Evolutionary conservation across 2,888 invertebrate genomes (phyloP).

Genomic region (Drosophila subquinaria): DNA sequence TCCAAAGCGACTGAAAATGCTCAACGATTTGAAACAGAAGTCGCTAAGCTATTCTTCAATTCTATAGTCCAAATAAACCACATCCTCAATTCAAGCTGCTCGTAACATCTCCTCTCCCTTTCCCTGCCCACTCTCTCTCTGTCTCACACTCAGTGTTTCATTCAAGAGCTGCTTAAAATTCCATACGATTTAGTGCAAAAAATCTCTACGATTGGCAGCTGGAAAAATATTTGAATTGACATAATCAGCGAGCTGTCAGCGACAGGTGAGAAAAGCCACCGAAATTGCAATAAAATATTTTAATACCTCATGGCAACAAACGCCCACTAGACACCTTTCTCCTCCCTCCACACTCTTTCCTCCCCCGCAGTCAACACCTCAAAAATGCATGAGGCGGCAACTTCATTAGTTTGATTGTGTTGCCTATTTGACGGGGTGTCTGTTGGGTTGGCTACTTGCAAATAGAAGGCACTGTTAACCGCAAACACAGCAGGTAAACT

Average conservation of each 20-base stretch:
- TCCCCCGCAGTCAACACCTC: not conserved
- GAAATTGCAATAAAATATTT: constrained; percentile 57
- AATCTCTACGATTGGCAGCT: constrained; percentile 33
- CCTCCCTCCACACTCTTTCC: not conserved
- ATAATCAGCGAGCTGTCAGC: constrained; percentile 44
- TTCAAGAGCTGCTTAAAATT: constrained; percentile 59
- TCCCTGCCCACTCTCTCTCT: not conserved
- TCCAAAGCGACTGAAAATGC: not conserved
- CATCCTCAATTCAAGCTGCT: constrained; percentile 11
- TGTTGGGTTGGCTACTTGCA: not conserved
- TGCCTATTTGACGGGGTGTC: constrained; percentile 4
- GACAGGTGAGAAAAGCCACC: constrained; percentile 46
- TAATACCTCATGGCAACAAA: constrained; percentile 32
- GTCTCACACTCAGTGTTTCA: not conserved
- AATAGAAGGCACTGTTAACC: constrained; percentile 37
- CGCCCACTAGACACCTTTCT: constrained; percentile 6
- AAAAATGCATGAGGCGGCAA: constrained; percentile 33
- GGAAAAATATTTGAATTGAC: constrained; percentile 39
- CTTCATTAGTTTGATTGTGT: constrained; percentile 64
- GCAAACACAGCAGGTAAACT: constrained; percentile 43
- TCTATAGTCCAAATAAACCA: constrained; percentile 4
- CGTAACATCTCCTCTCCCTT: not conserved
- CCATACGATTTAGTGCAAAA: constrained; percentile 44
- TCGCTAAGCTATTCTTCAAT: constrained; percentile 12
- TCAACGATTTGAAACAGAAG: constrained; percentile 10